Base-by-base conservation (phyloP, 1,140 invertebrate species). In the Plodia interpunctella region DNA sequence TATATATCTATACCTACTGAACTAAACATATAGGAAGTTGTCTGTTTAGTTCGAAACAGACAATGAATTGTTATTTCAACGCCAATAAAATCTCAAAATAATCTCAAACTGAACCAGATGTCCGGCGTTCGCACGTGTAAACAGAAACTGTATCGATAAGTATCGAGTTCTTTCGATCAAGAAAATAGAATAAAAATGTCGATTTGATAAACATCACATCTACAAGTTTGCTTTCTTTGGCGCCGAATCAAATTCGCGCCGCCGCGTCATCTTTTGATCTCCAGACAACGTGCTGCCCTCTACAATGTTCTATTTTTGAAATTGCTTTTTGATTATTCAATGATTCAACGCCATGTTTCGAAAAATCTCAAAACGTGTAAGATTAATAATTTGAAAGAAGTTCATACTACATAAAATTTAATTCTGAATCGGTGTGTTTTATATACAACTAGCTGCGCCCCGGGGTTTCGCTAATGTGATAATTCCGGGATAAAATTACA, bases 181-280 rank as follows among this genome's bases (percentile, higher is more conserved):
- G 20, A 54, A 54, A 54, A 44, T 44, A 44, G 21, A 54, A 54
- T 28, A 54, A 54, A 30, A 25, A 3, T 25, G 25, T 17, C 25
- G 25, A 44, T 44, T 17, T 28, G 15, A 44, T 44, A 44, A 44
- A 44, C 38, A 44, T 44, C 38, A 44, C 28, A 54, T 54, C 25
- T 32, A 54, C 52, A 17, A 32, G 28, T 17, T 30, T 54, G 52
- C 32, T 54, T 54, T 54, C 25, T 15, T 54, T 54, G 52, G 52
- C 52, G 28, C 21, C 52, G 0, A 5, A 15, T 54, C 52, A 54
- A 32, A 28, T 54, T 15, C 20, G 13, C 2, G 38, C 38, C n/a
- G 38, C 38, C n/a, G n/a, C n/a, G n/a, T n/a, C 38, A 44, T 44
- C 38, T 44, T 25, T 44, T 44, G 38, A 44, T 44, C 38, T 44